Evolutionary conservation across 2,888 invertebrate species (phyloP), one percentile per base, ranked within the genome.

Genomic region (Thymelicus sylvestris): DNA sequence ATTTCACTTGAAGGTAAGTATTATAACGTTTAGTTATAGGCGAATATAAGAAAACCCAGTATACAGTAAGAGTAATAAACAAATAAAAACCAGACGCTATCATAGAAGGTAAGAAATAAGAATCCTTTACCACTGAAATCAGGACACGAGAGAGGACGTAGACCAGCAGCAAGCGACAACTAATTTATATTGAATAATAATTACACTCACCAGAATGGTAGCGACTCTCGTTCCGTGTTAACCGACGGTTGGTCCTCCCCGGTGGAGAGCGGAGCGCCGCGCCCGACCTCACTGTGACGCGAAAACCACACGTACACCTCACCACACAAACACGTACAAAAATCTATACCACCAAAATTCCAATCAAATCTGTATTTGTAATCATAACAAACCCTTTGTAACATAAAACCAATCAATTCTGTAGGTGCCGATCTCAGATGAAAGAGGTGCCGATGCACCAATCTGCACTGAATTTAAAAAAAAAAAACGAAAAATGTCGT

Each of bases 211-310:
- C 98, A 92, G 98, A 98, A 93, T 98, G 98, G 93, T 98, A 98
- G 86, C 98, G 96, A 94, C 97, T 98, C 95, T 98, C 98, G 94
- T 98, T 98, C 86, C 98, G 95, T 78, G 98, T 98, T 82, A 98
- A 96, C 81, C 98, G 95, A 77, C 98, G 95, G 94, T 98, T 98
- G 87, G 97, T 97, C 88, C 97, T 95, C 82, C 97, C 96, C 88
- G 95, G 89, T 80, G 95, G 87, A 92, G 95, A 86, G 84, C 93
- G 90, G 86, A 89, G 87, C 86, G 88, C 86, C 85, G 91, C 88
- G 77, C 86, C 92, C 86, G 93, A 89, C 85, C 92, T 90, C 93
- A 90, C 95, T 94, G 92, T 91, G 91, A 92, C 91, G 90, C 92
- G 89, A 91, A 94, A 94, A 87, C 88, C 85, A 80, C 77, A 88